phyloP scores from a whole-genome alignment of 2,888 invertebrate species.

The Hirtodrosophila confusa region DNA sequence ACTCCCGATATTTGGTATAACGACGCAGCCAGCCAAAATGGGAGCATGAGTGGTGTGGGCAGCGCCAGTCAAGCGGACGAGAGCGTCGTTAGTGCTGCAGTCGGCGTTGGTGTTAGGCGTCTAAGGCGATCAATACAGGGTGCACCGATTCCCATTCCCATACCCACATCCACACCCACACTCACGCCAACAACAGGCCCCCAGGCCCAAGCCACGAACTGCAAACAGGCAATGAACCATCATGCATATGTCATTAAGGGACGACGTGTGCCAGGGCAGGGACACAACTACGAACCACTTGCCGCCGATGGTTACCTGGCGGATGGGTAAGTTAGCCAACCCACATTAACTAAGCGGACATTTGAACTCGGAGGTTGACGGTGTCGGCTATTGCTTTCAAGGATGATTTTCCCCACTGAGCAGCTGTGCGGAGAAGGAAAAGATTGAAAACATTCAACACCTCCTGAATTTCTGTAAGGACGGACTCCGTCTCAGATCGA shows the following conservation, averaged over 20 bases:
- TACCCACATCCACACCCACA: conserved; percentile 11
- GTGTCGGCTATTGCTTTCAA: too few relatives aligned
- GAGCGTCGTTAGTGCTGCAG: conserved; percentile 40
- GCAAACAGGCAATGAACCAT: conserved; percentile 50
- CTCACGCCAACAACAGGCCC: conserved; percentile 16
- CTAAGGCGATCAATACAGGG: conserved; percentile 72
- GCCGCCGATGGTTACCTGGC: conserved; percentile 68
- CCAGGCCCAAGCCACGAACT: conserved; percentile 14
- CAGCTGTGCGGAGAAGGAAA: too few relatives aligned
- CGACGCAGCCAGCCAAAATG: conserved; percentile 78
- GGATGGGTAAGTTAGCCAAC: conserved; percentile 59
- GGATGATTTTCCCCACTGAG: too few relatives aligned
- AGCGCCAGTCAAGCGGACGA: conserved; percentile 56
- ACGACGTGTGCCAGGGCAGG: conserved; percentile 52
- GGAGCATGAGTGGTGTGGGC: conserved; percentile 71
- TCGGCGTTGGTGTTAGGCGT: conserved; percentile 30
- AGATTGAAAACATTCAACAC: too few relatives aligned
- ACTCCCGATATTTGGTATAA: conserved; percentile 85
- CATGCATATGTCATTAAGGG: conserved; percentile 64
- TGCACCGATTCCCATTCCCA: conserved; percentile 32
- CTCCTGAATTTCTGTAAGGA: too few relatives aligned
- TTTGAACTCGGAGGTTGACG: too few relatives aligned
- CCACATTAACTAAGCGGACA: too few relatives aligned
- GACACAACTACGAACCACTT: conserved; percentile 61
- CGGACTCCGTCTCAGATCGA: too few relatives aligned